Conservation (phyloP, 2,113 vertebrate species). For the Glaucidium brasilianum region DNA sequence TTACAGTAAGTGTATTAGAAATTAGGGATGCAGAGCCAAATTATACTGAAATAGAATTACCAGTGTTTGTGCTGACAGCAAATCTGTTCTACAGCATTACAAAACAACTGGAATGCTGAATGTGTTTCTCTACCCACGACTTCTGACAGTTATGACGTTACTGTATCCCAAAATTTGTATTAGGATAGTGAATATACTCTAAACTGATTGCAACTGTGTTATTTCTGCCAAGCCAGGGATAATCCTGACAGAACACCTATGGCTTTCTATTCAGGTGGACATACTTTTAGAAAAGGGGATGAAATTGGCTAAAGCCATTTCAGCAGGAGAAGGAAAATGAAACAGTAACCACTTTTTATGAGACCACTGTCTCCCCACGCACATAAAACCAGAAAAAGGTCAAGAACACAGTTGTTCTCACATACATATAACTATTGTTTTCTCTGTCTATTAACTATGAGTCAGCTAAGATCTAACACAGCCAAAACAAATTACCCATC, state of each 20-base stretch:
- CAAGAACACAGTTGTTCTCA: not conserved
- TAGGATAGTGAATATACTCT: not conserved
- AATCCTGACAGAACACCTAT: not conserved
- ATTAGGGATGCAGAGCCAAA: not conserved
- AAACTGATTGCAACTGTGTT: not conserved
- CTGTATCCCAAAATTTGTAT: not conserved
- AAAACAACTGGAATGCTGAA: not conserved
- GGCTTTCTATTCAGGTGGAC: not conserved
- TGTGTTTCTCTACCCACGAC: not conserved
- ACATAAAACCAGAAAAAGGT: not conserved
- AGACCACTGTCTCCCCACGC: not conserved
- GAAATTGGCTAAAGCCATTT: not conserved
- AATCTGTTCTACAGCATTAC: not conserved
- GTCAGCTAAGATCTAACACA: not conserved
- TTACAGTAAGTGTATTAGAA: not conserved
- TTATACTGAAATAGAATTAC: not conserved
- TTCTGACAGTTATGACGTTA: not conserved
- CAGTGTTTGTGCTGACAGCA: not conserved
- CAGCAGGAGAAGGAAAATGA: not conserved
- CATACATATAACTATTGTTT: not conserved
- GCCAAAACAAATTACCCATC: constrained; percentile 32
- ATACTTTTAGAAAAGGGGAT: not conserved
- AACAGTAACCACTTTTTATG: not conserved
- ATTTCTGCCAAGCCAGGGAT: not conserved
- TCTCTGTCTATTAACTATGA: not conserved